Conservation (phyloP, 2,113 vertebrate species). For the Sebastes fasciatus region DNA sequence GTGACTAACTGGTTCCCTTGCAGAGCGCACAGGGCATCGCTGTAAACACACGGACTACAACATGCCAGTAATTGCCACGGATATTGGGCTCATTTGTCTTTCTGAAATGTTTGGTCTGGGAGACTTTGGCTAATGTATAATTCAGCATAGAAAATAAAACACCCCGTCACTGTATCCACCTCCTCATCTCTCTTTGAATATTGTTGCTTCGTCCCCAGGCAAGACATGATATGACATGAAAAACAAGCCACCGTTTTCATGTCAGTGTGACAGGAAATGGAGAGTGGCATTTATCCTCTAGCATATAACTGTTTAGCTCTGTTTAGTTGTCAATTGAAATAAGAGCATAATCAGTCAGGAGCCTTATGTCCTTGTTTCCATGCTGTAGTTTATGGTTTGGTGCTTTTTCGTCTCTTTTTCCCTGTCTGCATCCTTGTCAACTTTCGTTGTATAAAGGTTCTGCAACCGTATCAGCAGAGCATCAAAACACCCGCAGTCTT, state of each 20-base stretch:
- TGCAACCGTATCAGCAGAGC: conserved; percentile 14
- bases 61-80: conserved; percentile 43
- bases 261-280: conserved; percentile 28
- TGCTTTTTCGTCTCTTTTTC: conserved; percentile 2
- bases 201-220: conserved; percentile 49
- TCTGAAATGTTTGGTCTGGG: conserved; percentile 55
- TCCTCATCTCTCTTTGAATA: conserved; percentile 61
- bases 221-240: conserved; percentile 40
- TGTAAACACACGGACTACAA: conserved; percentile 30
- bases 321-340: conserved; percentile 52
- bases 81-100: conserved; percentile 68
- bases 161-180: conserved; percentile 58
- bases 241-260: conserved; percentile 53
- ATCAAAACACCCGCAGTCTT: conserved; percentile 22
- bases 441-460: conserved; percentile 25
- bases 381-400: conserved; percentile 16
- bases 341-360: conserved; percentile 37
- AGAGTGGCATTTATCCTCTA: conserved; percentile 51
- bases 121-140: conserved; percentile 71
- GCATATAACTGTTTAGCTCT: conserved; percentile 47
- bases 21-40: conserved; percentile 30
- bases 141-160: conserved; percentile 68
- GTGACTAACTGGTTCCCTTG: conserved; percentile 37
- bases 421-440: conserved; percentile 16
- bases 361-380: conserved; percentile 19